phyloP scores from a whole-genome alignment of 2,113 vertebrate species.

The Pelodiscus sinensis region DNA sequence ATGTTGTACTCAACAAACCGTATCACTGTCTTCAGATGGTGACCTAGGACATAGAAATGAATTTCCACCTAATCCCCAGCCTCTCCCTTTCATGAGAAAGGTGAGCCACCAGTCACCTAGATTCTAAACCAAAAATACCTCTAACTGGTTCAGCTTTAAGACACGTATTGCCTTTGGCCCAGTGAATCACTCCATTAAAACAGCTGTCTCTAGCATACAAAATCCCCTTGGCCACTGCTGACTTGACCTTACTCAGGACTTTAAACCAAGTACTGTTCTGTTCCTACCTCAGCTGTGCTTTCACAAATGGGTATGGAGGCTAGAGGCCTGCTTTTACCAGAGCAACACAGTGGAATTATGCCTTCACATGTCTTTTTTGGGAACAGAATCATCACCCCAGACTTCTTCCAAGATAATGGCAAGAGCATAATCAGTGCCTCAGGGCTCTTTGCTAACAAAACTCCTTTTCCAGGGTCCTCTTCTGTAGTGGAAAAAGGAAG shows the following conservation, averaged over 20 bases:
- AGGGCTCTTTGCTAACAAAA: constrained; percentile 49
- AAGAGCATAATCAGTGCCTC: constrained; percentile 66
- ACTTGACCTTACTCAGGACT: constrained; percentile 59
- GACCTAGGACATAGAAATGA: not conserved
- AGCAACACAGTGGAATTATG: constrained; percentile 50
- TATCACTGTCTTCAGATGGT: not conserved
- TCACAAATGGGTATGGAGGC: constrained; percentile 62
- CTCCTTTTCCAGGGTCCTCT: constrained; percentile 35
- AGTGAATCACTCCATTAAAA: constrained; percentile 19
- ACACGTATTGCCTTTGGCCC: not conserved
- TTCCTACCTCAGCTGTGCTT: constrained; percentile 15
- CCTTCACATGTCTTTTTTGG: constrained; percentile 39
- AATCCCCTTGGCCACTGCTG: constrained; percentile 31
- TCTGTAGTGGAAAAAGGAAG: not conserved
- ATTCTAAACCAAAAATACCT: not conserved
- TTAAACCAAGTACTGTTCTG: constrained; percentile 55
- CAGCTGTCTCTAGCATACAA: constrained; percentile 29
- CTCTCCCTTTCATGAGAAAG: not conserved
- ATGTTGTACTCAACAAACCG: not conserved
- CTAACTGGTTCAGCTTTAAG: constrained; percentile 19
- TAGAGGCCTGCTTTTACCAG: constrained; percentile 53
- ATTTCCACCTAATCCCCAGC: not conserved
- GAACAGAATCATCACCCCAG: constrained; percentile 59
- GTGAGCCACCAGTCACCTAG: not conserved
- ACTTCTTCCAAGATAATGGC: constrained; percentile 62